Base-by-base conservation (phyloP, 2,888 invertebrate genomes). In the Drosophila tripunctata region DNA sequence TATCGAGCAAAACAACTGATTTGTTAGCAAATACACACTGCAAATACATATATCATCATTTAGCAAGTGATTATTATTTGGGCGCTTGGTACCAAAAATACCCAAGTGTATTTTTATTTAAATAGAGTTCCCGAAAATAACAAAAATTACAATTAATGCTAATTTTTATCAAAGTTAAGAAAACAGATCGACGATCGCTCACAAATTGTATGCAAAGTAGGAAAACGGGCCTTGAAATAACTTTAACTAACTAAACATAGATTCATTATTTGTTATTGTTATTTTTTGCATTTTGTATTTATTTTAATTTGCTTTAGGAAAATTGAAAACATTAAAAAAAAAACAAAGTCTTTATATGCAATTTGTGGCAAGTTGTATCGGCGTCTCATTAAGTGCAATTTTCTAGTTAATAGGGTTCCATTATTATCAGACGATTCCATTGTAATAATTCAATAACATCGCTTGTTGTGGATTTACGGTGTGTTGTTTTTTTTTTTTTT, bases 61-160 rank as follows among this genome's bases (percentile, higher is more conserved):
- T 81, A 81, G 81, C 87, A 52, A 86, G 67, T 83, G 87, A 84
- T 81, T 81, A 84, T 81, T 81, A 85, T 69, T 85, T 40, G 44
- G 44, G 62, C 57, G 63, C 70, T 67, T 86, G 75, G 72, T 55
- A 78, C 74, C 77, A 62, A 63, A 56, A 74, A 67, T 67, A 77
- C 67, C 6, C 22, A n/a, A n/a, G n/a, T 10, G 14, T 21, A 19
- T 31, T 45, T 51, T 43, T 74, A 67, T 66, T 67, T 67, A 57
- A 62, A 81, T 77, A 79, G 63, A 62, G 44, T 66, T 61, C 51
- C 63, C 36, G 27, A 24, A 27, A 27, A 27, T 24, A 24, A 22
- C n/a, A 40, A 40, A 10, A 24, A 17, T 63, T 7, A 80, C 87
- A 75, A 82, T 87, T 55, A 68, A 75, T 67, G 81, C 67, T 82